Base-by-base conservation (phyloP, 2,797 vertebrate genomes). In the Chromobotia macracanthus region DNA sequence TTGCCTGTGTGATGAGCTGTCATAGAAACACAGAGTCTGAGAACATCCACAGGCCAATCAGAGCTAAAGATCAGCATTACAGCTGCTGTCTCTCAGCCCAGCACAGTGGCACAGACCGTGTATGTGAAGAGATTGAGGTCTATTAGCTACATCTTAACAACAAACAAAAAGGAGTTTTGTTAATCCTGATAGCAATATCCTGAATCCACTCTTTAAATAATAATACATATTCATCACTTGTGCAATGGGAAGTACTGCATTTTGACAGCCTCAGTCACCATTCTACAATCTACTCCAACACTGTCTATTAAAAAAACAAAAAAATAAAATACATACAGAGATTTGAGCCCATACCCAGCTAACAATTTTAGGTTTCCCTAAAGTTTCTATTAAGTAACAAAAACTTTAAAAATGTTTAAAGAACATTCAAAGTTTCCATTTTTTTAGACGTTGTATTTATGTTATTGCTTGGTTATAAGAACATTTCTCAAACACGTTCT, bases 41-140 rank as follows among this genome's bases (percentile, higher is more conserved):
- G 21, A 25, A 70, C 21, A 25, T 38, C 44, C 46, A 73, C 38
- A 77, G 41, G 53, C 18, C 41, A 1, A 23, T 77, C 53, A 60
- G 65, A 41, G 58, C 53, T 68, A 53, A 18, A 60, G 64, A 77
- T 77, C 68, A 68, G 75, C 19, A 69, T 77, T 77, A 50, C n/a
- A 79, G 60, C 77, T 72, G 0, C 4, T 63, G 58, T 64, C 38
- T 66, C 50, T 73, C 60, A 46, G 56, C 60, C 55, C 64, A 13
- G 61, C 76, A 79, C 28, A 75, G 48, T 25, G 25, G 51, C 75
- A 55, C 63, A 67, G 53, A 60, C 38, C 58, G 28, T 58, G 75
- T 68, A 68, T 68, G 41, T 21, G 50, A 10, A 38, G 56, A n/a
- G 25, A 60, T 69, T 2, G 13, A 48, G 51, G 10, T 35, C 75